Evolutionary conservation across 2,888 invertebrate genomes (phyloP).

Genomic region (Parasteatoda lunata): DNA sequence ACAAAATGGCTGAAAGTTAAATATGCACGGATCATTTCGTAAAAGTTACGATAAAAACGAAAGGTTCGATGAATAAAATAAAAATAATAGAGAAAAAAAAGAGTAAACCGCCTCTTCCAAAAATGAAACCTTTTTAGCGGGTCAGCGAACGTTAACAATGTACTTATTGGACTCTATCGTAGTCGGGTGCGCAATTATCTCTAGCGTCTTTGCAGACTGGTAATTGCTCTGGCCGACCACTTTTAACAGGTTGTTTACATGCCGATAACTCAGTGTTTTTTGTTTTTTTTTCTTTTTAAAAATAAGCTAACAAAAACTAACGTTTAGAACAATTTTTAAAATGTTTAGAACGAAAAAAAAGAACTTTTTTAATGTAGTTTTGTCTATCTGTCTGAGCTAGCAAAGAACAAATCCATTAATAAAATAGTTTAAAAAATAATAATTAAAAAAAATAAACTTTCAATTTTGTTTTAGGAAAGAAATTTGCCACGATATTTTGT

Average conservation of each 20-base stretch:
- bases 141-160: conserved; percentile 24
- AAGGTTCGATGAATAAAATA: conserved; percentile 6
- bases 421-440: too few relatives aligned
- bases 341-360: too few relatives aligned
- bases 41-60: conserved; percentile 13
- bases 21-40: conserved; percentile 16
- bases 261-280: too few relatives aligned
- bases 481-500: too few relatives aligned
- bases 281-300: too few relatives aligned
- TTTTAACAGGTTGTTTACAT: neutral
- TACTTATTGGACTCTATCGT: neutral
- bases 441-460: too few relatives aligned
- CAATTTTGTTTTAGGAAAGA: too few relatives aligned
- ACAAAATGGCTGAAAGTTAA: neutral
- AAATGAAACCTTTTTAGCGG: conserved; percentile 25
- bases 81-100: neutral
- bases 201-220: neutral
- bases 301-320: too few relatives aligned
- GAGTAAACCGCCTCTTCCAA: neutral
- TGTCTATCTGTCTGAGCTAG: too few relatives aligned
- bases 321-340: too few relatives aligned
- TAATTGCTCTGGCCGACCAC: neutral
- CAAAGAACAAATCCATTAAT: too few relatives aligned
- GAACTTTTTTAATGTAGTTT: too few relatives aligned
- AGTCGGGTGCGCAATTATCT: neutral